phyloP scores from a whole-genome alignment of 2,888 invertebrate species.

The Macaria notata region DNA sequence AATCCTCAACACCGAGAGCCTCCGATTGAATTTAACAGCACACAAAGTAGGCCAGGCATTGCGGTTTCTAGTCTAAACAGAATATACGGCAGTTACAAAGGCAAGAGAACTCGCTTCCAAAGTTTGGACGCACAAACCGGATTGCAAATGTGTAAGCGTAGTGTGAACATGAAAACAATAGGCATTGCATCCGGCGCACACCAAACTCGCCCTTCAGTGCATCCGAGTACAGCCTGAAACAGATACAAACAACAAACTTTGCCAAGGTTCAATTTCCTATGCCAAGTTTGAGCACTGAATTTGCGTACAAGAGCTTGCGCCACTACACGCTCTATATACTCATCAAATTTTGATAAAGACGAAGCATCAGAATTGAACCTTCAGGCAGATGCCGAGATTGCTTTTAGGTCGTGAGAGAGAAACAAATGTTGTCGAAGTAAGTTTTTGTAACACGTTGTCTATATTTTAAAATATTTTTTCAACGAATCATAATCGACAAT shows the following conservation, averaged over 20 bases:
- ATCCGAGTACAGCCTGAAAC: background rate
- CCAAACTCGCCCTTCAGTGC: background rate
- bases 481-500: too few relatives aligned
- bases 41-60: background rate
- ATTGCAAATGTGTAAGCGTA: conserved; percentile 4
- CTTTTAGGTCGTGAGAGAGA: too few relatives aligned
- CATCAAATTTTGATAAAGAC: too few relatives aligned
- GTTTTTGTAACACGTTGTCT: too few relatives aligned
- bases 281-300: background rate
- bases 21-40: too few relatives aligned
- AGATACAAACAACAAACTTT: conserved; percentile 1
- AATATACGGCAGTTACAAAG: conserved; percentile 1
- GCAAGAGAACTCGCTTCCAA: conserved; percentile 4
- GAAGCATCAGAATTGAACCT: too few relatives aligned
- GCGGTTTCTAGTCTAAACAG: background rate
- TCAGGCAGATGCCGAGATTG: too few relatives aligned
- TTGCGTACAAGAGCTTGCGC: background rate
- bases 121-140: conserved; percentile 1
- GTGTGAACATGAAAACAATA: conserved; percentile 4
- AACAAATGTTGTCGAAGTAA: too few relatives aligned
- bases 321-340: background rate
- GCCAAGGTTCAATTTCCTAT: background rate
- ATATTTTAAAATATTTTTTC: too few relatives aligned
- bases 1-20: too few relatives aligned
- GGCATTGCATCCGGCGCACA: background rate